Evolutionary conservation across 1,140 invertebrate genomes (phyloP).

Genomic region (Ridgeia piscesae): DNA sequence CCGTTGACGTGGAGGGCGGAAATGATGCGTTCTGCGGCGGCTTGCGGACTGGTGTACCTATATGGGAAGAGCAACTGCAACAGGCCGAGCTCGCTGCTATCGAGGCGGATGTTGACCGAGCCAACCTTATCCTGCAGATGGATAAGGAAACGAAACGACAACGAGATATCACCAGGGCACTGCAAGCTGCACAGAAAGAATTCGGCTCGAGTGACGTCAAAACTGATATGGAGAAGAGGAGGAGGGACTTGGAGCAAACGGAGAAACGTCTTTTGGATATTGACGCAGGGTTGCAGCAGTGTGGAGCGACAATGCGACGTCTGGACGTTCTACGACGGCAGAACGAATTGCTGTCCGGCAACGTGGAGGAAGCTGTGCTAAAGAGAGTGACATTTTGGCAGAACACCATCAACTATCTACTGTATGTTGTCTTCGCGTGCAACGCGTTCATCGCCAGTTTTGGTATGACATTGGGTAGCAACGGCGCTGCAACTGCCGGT

Average conservation of each 20-base stretch:
- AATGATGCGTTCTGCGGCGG: background rate
- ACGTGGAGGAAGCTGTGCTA: background rate
- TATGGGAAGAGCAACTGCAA: background rate
- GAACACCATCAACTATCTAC: slow-evolving; percentile 9
- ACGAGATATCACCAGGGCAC: background rate
- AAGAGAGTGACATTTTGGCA: slow-evolving; percentile 19
- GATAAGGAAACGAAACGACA: background rate
- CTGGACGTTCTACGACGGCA: background rate
- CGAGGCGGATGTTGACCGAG: background rate
- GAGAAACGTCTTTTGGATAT: background rate
- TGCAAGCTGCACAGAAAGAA: background rate
- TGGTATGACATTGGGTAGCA: background rate
- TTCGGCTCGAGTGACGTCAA: background rate
- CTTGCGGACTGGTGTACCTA: background rate
- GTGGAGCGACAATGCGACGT: background rate
- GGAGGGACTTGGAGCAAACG: background rate
- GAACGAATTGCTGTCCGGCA: background rate
- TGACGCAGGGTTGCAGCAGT: background rate
- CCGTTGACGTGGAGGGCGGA: background rate
- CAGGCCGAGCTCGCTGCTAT: background rate
- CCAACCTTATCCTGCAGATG: background rate
- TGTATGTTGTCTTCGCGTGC: slow-evolving; percentile 8
- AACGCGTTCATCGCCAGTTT: slow-evolving; percentile 16
- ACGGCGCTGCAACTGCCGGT: no score
- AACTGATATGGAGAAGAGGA: background rate